Percentiles rank a stretch among this genome's conserved stretches.
Conservation (phyloP, 2,888 invertebrate species). For the Nemapogon koenigi region DNA sequence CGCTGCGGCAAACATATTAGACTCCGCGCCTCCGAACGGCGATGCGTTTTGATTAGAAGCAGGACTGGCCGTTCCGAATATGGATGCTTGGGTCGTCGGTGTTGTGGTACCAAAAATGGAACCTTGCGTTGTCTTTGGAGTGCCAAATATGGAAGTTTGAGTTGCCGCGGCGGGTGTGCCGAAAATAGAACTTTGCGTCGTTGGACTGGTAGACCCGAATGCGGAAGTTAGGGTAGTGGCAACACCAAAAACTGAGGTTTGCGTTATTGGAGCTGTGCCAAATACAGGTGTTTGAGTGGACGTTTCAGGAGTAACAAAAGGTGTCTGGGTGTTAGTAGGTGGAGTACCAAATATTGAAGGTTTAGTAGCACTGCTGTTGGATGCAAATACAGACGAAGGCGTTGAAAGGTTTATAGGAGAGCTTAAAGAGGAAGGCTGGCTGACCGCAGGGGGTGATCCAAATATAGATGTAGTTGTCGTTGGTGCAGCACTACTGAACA, state of each 20-base stretch:
- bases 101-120: slow-evolving; percentile 2
- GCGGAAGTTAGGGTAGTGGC: not conserved
- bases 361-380: slow-evolving; percentile 3
- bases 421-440: slow-evolving; percentile 6
- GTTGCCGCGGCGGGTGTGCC: slow-evolving; percentile 2
- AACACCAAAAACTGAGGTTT: slow-evolving; percentile 13
- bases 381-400: slow-evolving; percentile 9
- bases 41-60: slow-evolving; percentile 23
- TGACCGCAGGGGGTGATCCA: slow-evolving; percentile 9
- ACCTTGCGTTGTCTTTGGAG: slow-evolving; percentile 2
- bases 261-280: slow-evolving; percentile 26
- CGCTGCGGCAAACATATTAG: slow-evolving; percentile 45
- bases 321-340: slow-evolving; percentile 1
- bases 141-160: slow-evolving; percentile 3
- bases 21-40: slow-evolving; percentile 34
- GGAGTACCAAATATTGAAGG: slow-evolving; percentile 4
- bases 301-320: slow-evolving; percentile 7
- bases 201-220: not conserved
- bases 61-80: slow-evolving; percentile 2
- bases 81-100: slow-evolving; percentile 2
- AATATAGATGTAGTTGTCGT: slow-evolving; percentile 5
- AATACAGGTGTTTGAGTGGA: slow-evolving; percentile 18
- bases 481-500: slow-evolving; percentile 7
- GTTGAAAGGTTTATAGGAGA: slow-evolving; percentile 3
- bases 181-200: not conserved